Conservation (phyloP, 2,797 vertebrate species). For the Argya squamiceps region DNA sequence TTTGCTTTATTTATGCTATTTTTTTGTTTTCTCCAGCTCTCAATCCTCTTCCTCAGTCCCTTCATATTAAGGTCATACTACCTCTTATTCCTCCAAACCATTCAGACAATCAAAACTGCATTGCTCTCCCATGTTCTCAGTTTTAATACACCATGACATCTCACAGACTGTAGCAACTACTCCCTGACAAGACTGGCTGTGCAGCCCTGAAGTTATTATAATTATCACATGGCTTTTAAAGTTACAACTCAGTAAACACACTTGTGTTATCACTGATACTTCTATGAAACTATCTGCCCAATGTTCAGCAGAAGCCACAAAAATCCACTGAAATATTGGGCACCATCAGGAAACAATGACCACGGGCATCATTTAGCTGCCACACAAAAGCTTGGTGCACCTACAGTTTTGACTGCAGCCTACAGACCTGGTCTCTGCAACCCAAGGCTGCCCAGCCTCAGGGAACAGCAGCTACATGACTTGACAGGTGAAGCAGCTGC, state of each 20-base stretch:
- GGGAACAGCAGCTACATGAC: neutral
- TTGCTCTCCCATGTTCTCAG: neutral
- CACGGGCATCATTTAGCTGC: neutral
- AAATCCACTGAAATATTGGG: neutral
- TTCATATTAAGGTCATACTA: neutral
- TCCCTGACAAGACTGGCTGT: neutral
- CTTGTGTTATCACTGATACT: neutral
- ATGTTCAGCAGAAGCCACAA: neutral
- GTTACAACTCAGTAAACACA: neutral
- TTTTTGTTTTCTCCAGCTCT: neutral
- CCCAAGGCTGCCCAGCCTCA: neutral
- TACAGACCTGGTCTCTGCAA: neutral
- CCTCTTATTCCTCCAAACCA: neutral
- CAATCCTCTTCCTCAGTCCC: neutral
- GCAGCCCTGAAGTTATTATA: neutral
- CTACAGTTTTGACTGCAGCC: neutral
- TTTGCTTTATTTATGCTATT: neutral
- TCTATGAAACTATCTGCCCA: neutral
- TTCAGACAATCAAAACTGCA: neutral
- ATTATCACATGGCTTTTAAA: neutral
- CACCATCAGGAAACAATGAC: neutral
- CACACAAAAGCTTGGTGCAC: neutral
- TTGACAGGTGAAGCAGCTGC: neutral
- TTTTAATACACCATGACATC: neutral
- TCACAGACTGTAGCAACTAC: neutral